Conservation (phyloP, 2,888 invertebrate species). For the Lathronympha strigana region DNA sequence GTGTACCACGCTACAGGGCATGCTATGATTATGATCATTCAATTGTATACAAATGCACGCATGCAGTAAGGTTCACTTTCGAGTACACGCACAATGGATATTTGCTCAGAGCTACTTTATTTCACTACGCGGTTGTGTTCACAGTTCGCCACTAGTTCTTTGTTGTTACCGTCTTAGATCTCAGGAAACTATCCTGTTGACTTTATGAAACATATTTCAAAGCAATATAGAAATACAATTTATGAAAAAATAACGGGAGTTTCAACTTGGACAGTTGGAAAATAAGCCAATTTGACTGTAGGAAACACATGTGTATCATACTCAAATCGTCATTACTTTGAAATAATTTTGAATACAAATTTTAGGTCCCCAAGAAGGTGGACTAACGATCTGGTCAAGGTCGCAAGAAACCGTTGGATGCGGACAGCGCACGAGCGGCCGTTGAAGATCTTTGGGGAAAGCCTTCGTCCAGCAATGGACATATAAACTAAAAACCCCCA, state of each 20-base stretch:
- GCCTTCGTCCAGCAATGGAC: not conserved
- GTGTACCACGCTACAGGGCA: conserved; percentile 12
- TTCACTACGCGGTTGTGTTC: not conserved
- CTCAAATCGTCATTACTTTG: not conserved
- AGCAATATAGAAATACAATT: not conserved
- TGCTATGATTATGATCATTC: conserved; percentile 17
- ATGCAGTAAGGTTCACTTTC: not conserved
- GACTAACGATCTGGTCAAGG: not conserved
- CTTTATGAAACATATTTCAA: not conserved
- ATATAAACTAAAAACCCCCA: not conserved
- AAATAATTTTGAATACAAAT: not conserved
- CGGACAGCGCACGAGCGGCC: not conserved
- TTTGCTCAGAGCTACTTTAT: not conserved
- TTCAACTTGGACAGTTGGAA: too few relatives aligned
- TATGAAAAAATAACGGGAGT: too few relatives aligned
- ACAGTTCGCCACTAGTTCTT: conserved; percentile 12
- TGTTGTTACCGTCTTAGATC: not conserved
- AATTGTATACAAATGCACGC: not conserved
- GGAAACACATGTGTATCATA: not conserved
- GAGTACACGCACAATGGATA: not conserved
- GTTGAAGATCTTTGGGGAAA: not conserved
- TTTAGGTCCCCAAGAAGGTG: not conserved
- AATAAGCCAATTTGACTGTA: too few relatives aligned
- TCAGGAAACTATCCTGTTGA: too few relatives aligned
- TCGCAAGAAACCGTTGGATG: not conserved